These are phyloP conservation scores for Girardia tigrina DNA, from an alignment of 2,888 invertebrate genomes.

Conservation along the genomic window DNA sequence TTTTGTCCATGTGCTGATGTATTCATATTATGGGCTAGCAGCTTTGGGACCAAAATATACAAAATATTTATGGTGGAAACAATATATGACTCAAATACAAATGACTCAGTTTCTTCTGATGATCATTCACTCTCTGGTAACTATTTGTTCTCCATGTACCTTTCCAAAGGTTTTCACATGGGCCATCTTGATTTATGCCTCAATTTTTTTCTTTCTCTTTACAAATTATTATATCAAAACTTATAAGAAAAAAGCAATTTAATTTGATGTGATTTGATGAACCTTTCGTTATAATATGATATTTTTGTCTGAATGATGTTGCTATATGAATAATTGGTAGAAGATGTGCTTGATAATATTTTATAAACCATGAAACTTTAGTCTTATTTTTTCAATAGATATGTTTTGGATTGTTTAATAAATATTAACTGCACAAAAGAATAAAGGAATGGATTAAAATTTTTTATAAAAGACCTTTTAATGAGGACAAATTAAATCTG, in stretches of 20 bases:
- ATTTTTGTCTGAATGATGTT: too few species aligned
- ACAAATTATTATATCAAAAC: not conserved
- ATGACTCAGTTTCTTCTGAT: slow-evolving; percentile 38
- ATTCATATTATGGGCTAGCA: slow-evolving; percentile 47
- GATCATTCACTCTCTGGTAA: not conserved
- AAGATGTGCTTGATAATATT: too few species aligned
- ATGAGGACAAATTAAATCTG: too few species aligned
- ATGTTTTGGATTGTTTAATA: too few species aligned
- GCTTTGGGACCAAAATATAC: slow-evolving; percentile 46
- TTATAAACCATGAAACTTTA: too few species aligned
- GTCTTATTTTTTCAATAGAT: too few species aligned
- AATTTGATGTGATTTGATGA: too few species aligned
- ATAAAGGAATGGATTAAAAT: too few species aligned
- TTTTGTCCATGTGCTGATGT: slow-evolving; percentile 47
- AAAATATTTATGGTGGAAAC: slow-evolving; percentile 50
- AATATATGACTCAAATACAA: slow-evolving; percentile 47
- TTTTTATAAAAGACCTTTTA: too few species aligned
- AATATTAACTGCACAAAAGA: too few species aligned
- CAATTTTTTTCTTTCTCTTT: not conserved
- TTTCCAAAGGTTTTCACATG: not conserved
- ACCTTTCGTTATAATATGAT: too few species aligned
- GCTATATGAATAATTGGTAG: too few species aligned
- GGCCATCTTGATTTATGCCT: not conserved
- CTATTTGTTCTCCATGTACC: not conserved
- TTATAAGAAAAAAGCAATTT: not conserved